Conservation (phyloP, 2,113 vertebrate genomes). For the Barnardius zonarius region DNA sequence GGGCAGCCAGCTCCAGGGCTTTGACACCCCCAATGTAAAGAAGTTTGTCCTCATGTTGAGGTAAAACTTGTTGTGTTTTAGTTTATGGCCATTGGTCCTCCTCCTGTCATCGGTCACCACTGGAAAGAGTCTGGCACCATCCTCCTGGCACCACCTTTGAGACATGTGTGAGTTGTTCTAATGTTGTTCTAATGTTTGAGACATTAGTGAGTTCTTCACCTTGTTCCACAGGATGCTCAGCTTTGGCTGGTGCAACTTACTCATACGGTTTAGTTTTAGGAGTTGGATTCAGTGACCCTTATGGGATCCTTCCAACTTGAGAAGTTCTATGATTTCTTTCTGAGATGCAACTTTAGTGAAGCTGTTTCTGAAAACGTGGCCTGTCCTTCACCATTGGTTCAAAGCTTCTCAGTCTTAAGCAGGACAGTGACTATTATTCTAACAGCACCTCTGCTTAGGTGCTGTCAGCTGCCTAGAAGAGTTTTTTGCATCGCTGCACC, state of each 20-base stretch:
- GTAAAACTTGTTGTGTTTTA: neutral
- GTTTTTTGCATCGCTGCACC: neutral
- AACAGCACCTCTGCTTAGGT: neutral
- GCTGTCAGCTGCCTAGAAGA: neutral
- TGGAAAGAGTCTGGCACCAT: neutral
- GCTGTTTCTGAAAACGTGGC: neutral
- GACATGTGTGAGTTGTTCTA: neutral
- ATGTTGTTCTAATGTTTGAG: neutral
- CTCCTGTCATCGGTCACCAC: neutral
- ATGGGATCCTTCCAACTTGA: neutral
- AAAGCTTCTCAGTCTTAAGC: neutral
- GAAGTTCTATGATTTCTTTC: neutral
- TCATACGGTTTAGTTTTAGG: neutral
- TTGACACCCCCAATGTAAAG: neutral
- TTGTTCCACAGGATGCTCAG: accelerated
- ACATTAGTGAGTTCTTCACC: neutral
- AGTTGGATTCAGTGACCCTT: neutral
- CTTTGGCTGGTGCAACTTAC: neutral
- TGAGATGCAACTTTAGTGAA: accelerated
- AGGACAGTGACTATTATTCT: neutral
- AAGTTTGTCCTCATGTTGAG: neutral
- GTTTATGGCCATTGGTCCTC: neutral
- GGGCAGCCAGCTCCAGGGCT: neutral
- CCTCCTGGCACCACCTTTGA: neutral
- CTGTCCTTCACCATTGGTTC: neutral